Evolutionary conservation across 2,888 invertebrate genomes (phyloP), one percentile per base, ranked within the genome.

Genomic region (Tanytarsus gracilentus): DNA sequence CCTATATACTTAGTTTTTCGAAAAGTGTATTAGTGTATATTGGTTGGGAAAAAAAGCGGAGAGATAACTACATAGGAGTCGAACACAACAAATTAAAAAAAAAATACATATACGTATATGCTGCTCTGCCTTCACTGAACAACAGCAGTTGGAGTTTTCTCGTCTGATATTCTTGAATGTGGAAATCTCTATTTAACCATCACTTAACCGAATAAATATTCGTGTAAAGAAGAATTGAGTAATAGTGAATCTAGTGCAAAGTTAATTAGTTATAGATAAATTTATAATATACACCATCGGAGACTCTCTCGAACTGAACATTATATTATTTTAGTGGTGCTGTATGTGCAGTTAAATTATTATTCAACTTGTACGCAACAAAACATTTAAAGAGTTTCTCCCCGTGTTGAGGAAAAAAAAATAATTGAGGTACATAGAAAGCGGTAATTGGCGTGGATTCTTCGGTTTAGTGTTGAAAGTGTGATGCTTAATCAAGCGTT

Each of bases 61-160:
- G n/a, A n/a, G 58, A 58, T 58, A 58, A 58, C 58, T 58, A 58
- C 56, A 26, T 16, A 50, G 25, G n/a, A n/a, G n/a, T n/a, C 27
- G 30, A 39, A 39, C n/a, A 51, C 27, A 27, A 29, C 11, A 44
- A 44, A 18, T 14, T 21, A 44, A 29, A 48, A 16, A 23, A 16
- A 21, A 51, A 21, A 39, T 11, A 25, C 25, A 26, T 58, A 40
- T 30, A 30, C 14, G 40, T 56, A 40, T 29, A n/a, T 11, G 44
- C 8, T 44, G 9, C 18, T 16, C 3, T 23, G 18, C 11, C 23
- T 18, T 44, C 11, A 48, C 30, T 58, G 30, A 58, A 58, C n/a
- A n/a, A n/a, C 40, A 58, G 58, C 44, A 58, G 48, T 58, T 58
- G 58, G 39, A 29, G 23, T 58, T 58, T 58, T 48, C 48, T 48